phyloP scores from a whole-genome alignment of 2,797 vertebrate genomes.

The Myotis daubentonii region DNA sequence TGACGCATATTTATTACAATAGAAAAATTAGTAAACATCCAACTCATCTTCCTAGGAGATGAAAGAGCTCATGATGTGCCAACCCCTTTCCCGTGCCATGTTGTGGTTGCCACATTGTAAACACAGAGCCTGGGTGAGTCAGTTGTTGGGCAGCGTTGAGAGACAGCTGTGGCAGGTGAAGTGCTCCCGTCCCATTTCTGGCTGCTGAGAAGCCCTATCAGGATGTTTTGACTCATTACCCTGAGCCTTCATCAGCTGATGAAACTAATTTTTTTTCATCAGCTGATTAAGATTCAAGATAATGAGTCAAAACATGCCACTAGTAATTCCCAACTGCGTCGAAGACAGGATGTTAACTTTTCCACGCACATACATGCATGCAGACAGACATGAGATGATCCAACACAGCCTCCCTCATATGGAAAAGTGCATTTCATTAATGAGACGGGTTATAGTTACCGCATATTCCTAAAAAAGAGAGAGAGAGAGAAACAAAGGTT shows the following conservation, averaged over 20 bases:
- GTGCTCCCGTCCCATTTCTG: slow-evolving; percentile 30
- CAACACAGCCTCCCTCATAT: neutral
- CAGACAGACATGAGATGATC: slow-evolving; percentile 68
- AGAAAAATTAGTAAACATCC: neutral
- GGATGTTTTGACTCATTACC: slow-evolving; percentile 85
- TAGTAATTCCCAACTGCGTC: slow-evolving; percentile 79
- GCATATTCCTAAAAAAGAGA: neutral
- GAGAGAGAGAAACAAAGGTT: slow-evolving; percentile 1
- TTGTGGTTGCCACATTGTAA: neutral
- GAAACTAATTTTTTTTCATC: slow-evolving; percentile 82
- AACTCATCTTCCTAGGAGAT: neutral
- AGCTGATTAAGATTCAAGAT: slow-evolving; percentile 85
- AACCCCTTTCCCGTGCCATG: neutral
- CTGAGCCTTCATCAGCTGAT: slow-evolving; percentile 83
- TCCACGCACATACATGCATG: neutral
- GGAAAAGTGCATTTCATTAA: slow-evolving; percentile 64
- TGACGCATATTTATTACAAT: neutral
- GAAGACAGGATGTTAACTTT: slow-evolving; percentile 79
- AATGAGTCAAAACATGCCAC: slow-evolving; percentile 84
- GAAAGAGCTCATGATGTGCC: neutral
- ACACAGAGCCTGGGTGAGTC: neutral
- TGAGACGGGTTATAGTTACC: slow-evolving; percentile 44
- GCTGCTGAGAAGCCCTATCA: slow-evolving; percentile 75
- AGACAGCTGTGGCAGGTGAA: slow-evolving; percentile 52
- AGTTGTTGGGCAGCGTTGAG: slow-evolving; percentile 39